phyloP scores from a whole-genome alignment of 2,797 vertebrate genomes.

The Sebastes iracundus region DNA sequence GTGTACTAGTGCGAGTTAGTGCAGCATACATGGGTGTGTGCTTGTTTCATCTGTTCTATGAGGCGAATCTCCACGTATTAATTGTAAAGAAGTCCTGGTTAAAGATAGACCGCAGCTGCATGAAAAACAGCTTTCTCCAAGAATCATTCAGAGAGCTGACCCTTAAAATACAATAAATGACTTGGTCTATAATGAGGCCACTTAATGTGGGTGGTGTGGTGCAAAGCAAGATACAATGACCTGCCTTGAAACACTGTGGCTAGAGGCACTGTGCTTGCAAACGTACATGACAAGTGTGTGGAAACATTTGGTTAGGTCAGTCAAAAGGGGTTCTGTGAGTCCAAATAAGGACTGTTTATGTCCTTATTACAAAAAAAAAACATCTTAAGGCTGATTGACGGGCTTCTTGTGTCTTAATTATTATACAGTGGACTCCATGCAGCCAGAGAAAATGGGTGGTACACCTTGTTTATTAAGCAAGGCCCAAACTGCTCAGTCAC shows the following conservation, averaged over 20 bases:
- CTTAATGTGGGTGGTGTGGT: conserved; percentile 60
- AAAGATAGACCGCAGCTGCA: background rate
- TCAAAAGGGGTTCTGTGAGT: conserved; percentile 73
- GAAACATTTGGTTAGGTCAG: conserved; percentile 67
- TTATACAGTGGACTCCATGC: conserved; percentile 31
- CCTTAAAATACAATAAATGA: conserved; percentile 54
- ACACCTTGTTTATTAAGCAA: conserved; percentile 40
- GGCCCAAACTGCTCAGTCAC: conserved; percentile 25
- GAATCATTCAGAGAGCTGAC: conserved; percentile 28
- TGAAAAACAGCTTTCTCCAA: conserved; percentile 30
- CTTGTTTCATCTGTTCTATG: conserved; percentile 24
- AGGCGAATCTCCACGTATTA: conserved; percentile 1
- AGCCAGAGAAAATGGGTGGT: conserved; percentile 39
- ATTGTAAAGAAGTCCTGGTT: background rate
- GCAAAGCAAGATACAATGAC: conserved; percentile 46
- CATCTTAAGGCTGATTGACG: conserved; percentile 60
- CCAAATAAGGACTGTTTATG: conserved; percentile 69
- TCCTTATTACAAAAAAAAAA: conserved; percentile 42
- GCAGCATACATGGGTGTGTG: background rate
- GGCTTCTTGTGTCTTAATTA: conserved; percentile 46
- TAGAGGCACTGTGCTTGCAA: conserved; percentile 34
- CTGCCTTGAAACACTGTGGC: conserved; percentile 45
- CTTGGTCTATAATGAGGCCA: conserved; percentile 59
- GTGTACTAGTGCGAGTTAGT: background rate
- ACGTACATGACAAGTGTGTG: conserved; percentile 53